phyloP scores from a whole-genome alignment of 53 echinoderm and acorn worm genomes.

The Temnopleurus reevesii region DNA sequence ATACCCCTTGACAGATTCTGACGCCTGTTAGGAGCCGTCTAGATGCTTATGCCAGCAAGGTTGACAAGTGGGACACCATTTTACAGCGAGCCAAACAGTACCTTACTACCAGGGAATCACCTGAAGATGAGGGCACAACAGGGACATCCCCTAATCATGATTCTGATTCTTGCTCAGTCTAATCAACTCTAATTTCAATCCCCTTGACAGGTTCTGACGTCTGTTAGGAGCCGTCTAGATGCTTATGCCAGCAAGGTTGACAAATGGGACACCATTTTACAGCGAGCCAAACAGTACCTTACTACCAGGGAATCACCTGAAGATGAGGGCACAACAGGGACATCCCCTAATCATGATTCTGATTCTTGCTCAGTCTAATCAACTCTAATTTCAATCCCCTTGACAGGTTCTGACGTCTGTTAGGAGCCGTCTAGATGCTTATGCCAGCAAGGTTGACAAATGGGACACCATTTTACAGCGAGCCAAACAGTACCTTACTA shows the following conservation, averaged over 20 bases:
- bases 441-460: slow-evolving; percentile 74
- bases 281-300: slow-evolving; percentile 79
- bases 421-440: slow-evolving; percentile 72
- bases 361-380: not conserved
- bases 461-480: slow-evolving; percentile 67
- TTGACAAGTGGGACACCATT: slow-evolving; percentile 74
- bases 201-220: slow-evolving; percentile 74
- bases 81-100: slow-evolving; percentile 79
- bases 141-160: slow-evolving; percentile 64
- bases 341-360: not conserved
- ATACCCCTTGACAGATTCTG: too few relatives aligned
- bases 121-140: slow-evolving; percentile 9
- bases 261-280: slow-evolving; percentile 67
- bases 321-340: not conserved
- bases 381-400: not conserved
- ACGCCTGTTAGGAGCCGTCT: slow-evolving; percentile 73
- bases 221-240: slow-evolving; percentile 65
- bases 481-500: slow-evolving; percentile 78
- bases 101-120: slow-evolving; percentile 70
- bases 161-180: too few relatives aligned
- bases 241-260: slow-evolving; percentile 68
- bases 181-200: too few relatives aligned
- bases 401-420: slow-evolving; percentile 73
- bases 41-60: slow-evolving; percentile 71
- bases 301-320: slow-evolving; percentile 69